phyloP scores from a whole-genome alignment of 2,888 invertebrate species.

The Choristoneura rosaceana region DNA sequence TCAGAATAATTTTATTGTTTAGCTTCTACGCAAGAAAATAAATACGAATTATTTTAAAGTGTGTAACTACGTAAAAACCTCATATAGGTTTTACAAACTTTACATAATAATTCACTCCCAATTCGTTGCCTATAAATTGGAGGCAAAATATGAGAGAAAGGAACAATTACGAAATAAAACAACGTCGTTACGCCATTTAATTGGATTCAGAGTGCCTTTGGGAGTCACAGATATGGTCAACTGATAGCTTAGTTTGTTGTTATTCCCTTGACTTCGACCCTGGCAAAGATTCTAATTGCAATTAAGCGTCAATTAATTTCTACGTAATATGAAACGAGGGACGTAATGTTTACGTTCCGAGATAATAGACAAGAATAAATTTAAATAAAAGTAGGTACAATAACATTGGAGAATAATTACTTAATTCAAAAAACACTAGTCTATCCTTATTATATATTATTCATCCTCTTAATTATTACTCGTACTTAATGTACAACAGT shows the following conservation, averaged over 20 bases:
- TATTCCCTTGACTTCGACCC: constrained; percentile 31
- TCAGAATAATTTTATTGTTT: too few species aligned
- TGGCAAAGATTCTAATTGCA: constrained; percentile 38
- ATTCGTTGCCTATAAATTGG: neutral
- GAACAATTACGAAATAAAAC: constrained; percentile 29
- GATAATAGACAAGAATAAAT: constrained; percentile 5
- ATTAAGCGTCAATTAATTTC: constrained; percentile 39
- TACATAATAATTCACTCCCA: neutral
- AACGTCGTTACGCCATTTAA: constrained; percentile 36
- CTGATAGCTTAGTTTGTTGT: constrained; percentile 41
- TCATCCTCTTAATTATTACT: neutral
- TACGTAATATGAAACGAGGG: constrained; percentile 32
- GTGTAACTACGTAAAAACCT: neutral
- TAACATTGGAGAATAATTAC: neutral
- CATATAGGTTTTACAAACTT: neutral
- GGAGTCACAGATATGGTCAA: constrained; percentile 34
- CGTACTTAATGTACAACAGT: too few species aligned
- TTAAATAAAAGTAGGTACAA: neutral
- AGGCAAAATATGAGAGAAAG: neutral
- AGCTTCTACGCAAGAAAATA: neutral
- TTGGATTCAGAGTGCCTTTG: constrained; percentile 20
- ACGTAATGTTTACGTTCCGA: constrained; percentile 16
- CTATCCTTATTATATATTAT: neutral
- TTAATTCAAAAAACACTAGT: neutral
- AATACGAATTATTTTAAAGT: neutral